These are phyloP conservation scores for Papilio gigon DNA, from an alignment of 2,888 invertebrate genomes.

Conservation along the genomic window DNA sequence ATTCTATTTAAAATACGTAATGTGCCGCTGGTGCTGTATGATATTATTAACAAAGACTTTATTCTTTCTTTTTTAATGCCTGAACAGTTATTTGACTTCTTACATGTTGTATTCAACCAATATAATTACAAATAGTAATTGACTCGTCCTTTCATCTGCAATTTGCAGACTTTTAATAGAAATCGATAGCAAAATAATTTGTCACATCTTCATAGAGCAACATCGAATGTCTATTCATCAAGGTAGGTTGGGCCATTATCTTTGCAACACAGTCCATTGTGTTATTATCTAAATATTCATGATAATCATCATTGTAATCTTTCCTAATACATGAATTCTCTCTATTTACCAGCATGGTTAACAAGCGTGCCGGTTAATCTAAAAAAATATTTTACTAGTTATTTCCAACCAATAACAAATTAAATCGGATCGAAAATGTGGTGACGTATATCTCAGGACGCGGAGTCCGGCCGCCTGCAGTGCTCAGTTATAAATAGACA, in stretches of 20 bases:
- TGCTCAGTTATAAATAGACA: conserved; percentile 77
- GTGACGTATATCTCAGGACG: conserved; percentile 57
- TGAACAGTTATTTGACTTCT: conserved; percentile 1
- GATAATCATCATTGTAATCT: too few species aligned
- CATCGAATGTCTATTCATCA: neutral
- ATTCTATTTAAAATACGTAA: conserved; percentile 40
- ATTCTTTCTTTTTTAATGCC: conserved; percentile 1
- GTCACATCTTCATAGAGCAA: neutral
- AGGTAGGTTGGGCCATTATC: neutral
- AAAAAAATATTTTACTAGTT: neutral
- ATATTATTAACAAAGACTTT: conserved; percentile 25
- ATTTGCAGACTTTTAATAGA: neutral
- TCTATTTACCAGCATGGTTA: too few species aligned
- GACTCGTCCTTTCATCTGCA: too few species aligned
- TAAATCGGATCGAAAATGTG: conserved; percentile 66
- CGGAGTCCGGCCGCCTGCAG: conserved; percentile 67
- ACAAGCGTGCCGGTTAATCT: too few species aligned
- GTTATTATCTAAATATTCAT: neutral
- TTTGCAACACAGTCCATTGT: neutral
- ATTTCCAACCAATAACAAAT: conserved; percentile 31
- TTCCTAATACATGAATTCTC: too few species aligned
- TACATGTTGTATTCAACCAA: neutral
- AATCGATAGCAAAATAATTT: neutral
- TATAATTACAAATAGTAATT: neutral
- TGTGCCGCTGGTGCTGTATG: conserved; percentile 21